Evolutionary conservation across 2,888 invertebrate species (phyloP), one percentile per base, ranked within the genome.

Genomic region (Noctua janthina): DNA sequence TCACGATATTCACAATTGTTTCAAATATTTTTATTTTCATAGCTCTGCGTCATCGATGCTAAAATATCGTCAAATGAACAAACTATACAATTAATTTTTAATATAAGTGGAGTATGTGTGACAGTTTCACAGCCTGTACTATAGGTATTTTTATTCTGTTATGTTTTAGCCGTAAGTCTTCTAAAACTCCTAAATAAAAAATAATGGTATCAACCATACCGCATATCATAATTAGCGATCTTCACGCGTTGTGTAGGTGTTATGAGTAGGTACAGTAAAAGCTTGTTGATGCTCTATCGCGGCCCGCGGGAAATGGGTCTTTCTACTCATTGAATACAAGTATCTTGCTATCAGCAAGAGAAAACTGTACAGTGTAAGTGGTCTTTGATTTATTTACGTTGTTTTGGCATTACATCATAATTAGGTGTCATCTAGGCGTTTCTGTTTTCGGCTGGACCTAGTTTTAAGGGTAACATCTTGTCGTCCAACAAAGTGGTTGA

Each of bases 281-380:
- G 49, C 43, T 51, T 17, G 56, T 67, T 68, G 73, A 62, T 46
- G 29, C 35, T n/a, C n/a, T 72, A 73, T 49, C 54, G 59, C 39
- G 17, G 69, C 7, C 0, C 15, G n/a, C n/a, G 49, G 43, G 74
- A 23, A 39, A 49, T 39, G 10, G 29, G 6, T 20, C 43, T 67
- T 51, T 43, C 23, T 67, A 59, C 2, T 62, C 46, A 69, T 81
- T 81, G 39, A 80, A 69, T 81, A 15, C 29, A 66, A 39, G 6
- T 67, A 23, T 5, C 23, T 69, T 17, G 51, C n/a, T 79, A 49
- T 66, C 15, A 43, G 15, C 13, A 29, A 64, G 69, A 46, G 43
- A 64, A 46, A 71, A 59, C 56, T 7, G 49, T 49, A 35, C 23
- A 23, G 17, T 39, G 39, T 49, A 11, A 71, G 56, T 29, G 29